Evolutionary conservation across 2,888 invertebrate genomes (phyloP), one percentile per base, ranked within the genome.

Genomic region (Agrotis ipsilon): DNA sequence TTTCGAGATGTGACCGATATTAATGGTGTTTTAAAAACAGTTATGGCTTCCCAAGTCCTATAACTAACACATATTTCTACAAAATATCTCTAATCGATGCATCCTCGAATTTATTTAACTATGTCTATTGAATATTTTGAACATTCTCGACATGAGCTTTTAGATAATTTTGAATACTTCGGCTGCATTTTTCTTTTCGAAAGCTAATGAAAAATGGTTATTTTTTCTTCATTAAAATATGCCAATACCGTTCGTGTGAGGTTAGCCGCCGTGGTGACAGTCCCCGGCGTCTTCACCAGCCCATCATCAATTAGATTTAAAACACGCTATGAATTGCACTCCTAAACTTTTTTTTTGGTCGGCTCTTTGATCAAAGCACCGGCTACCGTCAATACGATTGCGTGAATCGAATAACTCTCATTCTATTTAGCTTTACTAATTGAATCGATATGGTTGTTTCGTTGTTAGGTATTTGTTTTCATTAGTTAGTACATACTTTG

Each of bases 381-480:
- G 87, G 86, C 86, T 85, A 82, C 88, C 82, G 83, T 87, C 87
- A 86, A 87, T 88, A 83, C 81, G 81, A 82, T 83, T 82, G 87
- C 89, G 78, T 88, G 86, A 85, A 87, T 86, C 84, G 88, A 90
- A 93, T 93, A 87, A 83, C 88, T 89, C 81, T 87, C 88, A 87
- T 91, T 89, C 85, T 89, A 86, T 89, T 92, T 86, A 83, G 83
- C 86, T 88, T 82, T 86, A 88, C 91, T 92, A 93, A 93, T 93
- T 92, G 90, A 90, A 90, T 87, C 87, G 87, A 88, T 90, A 88
- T 88, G 84, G 87, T 89, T 88, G 89, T 88, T 85, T 74, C 81
- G 84, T 83, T 81, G 85, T 86, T 90, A 88, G 87, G 89, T 88
- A 91, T 92, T 92, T 87, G 89, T 90, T 92, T 89, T 91, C 89